Conservation (phyloP, 2,888 invertebrate species). For the Copidosoma aretas region DNA sequence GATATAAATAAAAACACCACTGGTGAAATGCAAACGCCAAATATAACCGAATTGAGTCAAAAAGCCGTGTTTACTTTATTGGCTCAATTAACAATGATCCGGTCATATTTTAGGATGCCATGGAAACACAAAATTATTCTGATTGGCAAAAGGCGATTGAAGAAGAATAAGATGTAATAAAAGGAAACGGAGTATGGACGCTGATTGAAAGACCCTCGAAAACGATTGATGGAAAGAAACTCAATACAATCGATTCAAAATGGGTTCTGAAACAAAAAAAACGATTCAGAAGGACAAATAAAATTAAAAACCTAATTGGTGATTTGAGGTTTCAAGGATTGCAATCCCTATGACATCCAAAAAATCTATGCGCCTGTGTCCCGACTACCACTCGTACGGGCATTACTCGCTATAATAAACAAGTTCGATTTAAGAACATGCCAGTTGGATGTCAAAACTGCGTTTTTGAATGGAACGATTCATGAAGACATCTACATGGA, state of each 20-base stretch:
- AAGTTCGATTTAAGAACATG: constrained; percentile 15
- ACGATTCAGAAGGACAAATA: neutral
- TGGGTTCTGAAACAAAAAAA: constrained; percentile 4
- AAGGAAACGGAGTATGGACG: constrained; percentile 37
- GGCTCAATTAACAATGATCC: constrained; percentile 30
- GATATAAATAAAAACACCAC: neutral
- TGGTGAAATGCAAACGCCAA: neutral
- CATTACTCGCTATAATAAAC: neutral
- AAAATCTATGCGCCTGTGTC: neutral
- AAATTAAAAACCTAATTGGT: neutral
- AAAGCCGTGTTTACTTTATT: neutral
- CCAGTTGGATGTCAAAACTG: constrained; percentile 41
- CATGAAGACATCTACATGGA: constrained; percentile 34
- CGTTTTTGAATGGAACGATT: constrained; percentile 43
- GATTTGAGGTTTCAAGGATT: neutral
- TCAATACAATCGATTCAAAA: constrained; percentile 37
- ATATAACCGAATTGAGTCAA: neutral
- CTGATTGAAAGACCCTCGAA: constrained; percentile 23
- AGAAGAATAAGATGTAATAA: neutral
- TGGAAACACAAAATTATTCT: constrained; percentile 19
- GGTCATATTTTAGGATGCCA: constrained; percentile 30
- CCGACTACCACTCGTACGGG: neutral
- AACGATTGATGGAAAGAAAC: constrained; percentile 19
- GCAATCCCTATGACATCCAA: neutral
- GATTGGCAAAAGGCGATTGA: constrained; percentile 10